Evolutionary conservation across 37 sponge, comb jelly and placozoan genomes (phyloP).

Genomic region (Tethya wilhelma): DNA sequence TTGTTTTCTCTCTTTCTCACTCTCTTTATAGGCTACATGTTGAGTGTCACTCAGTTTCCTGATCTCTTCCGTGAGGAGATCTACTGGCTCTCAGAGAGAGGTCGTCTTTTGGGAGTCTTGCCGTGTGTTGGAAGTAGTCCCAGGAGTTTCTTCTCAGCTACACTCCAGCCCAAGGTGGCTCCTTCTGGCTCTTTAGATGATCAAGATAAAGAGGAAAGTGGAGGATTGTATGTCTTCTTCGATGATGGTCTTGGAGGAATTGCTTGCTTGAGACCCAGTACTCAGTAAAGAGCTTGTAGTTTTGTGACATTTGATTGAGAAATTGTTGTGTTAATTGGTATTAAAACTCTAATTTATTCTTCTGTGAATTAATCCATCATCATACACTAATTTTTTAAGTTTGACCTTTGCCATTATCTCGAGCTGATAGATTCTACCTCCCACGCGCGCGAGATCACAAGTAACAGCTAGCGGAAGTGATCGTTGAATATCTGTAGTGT

Average conservation of each 20-base stretch:
- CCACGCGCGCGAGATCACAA: no score
- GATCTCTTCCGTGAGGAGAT: conserved; percentile 49
- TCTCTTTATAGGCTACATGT: conserved; percentile 28
- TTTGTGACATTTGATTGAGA: no score
- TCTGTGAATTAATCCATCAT: no score
- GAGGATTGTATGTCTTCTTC: conserved; percentile 51
- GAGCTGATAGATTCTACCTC: no score
- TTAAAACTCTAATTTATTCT: no score
- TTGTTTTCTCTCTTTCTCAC: not conserved
- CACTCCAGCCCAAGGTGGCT: not conserved
- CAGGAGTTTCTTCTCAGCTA: conserved; percentile 41
- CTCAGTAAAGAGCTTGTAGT: no score
- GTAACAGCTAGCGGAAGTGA: no score
- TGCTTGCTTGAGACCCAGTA: conserved; percentile 19
- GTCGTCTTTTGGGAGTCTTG: conserved; percentile 44
- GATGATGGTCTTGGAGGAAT: conserved; percentile 65
- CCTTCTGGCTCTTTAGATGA: not conserved
- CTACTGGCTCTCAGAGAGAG: conserved; percentile 52
- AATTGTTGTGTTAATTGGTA: no score
- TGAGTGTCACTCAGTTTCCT: conserved; percentile 26
- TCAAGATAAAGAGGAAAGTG: conserved; percentile 7
- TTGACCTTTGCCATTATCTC: no score
- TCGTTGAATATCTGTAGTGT: no score
- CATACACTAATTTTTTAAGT: no score
- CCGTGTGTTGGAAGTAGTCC: conserved; percentile 41